Base-by-base conservation (phyloP, 1,140 invertebrate species). In the Lithobius niger region DNA sequence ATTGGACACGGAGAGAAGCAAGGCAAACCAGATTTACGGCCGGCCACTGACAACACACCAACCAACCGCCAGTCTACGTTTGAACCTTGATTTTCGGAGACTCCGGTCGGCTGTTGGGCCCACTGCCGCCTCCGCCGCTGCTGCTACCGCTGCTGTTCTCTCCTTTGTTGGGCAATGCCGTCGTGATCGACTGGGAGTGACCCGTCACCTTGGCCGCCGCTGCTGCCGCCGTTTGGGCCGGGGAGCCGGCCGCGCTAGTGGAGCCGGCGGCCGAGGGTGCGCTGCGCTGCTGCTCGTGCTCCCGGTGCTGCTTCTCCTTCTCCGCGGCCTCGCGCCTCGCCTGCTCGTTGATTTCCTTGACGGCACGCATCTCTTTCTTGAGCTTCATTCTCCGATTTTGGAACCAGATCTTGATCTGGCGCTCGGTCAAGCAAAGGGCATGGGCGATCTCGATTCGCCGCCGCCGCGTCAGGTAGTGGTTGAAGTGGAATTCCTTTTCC, bases 401-500 rank as follows among this genome's bases (percentile, higher is more conserved):
- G 73, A 95, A 95, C 91, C 91, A 95, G 66, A 95, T 95, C 77
- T 95, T 95, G 66, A 95, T 95, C 74, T 97, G 93, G 60, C 93
- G 78, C 73, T 97, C 93, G 56, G 92, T 96, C 48, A 97, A 79
- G 70, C 92, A 95, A 15, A 97, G 79, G 27, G 91, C 90, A 72
- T 96, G 92, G 10, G 92, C 92, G 62, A 97, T 95, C 73, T 97
- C 93, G 76, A 97, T 96, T 74, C 93, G 81, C 68, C 93, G 81
- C 69, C 92, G 79, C 67, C 92, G 79, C 61, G 93, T 97, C 68
- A 97, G 78, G 74, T 97, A 97, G 66, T 95, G 90, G 73, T 96
- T 97, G 74, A 94, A 97, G 71, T 97, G 93, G 72, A 97, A 97
- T 76, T 97, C 94, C 73, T 97, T 98, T 72, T 98, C 94, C 68